Evolutionary conservation across 2,113 vertebrate genomes (phyloP).

Genomic region (Chaetorhynchus papuensis): DNA sequence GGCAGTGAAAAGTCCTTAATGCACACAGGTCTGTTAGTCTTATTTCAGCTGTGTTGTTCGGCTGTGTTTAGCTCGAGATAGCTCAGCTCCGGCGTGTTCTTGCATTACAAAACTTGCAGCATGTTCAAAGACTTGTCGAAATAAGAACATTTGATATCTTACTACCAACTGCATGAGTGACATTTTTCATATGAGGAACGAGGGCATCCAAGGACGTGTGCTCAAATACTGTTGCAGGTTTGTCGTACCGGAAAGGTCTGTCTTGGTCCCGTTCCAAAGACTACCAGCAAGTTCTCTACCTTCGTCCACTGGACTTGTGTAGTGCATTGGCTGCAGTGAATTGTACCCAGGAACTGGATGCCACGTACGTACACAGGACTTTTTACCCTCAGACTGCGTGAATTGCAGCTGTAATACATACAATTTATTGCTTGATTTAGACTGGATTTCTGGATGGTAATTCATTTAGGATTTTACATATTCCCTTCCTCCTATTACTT

Average conservation of each 20-base stretch:
- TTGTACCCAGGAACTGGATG: constrained; percentile 62
- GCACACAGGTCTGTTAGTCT: neutral
- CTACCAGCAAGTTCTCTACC: constrained; percentile 75
- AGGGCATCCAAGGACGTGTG: neutral
- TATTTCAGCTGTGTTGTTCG: neutral
- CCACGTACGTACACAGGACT: constrained; percentile 70
- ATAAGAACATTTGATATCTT: neutral
- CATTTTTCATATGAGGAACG: neutral
- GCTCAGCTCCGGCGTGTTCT: neutral
- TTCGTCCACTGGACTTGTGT: constrained; percentile 83
- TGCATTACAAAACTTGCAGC: neutral
- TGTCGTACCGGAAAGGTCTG: constrained; percentile 92
- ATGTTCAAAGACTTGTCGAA: neutral
- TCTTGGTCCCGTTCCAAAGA: constrained; percentile 79
- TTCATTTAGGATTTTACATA: neutral
- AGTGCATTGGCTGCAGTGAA: constrained; percentile 69
- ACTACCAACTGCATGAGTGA: neutral
- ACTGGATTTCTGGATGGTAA: neutral
- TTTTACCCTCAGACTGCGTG: neutral
- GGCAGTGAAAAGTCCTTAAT: neutral
- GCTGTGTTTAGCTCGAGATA: neutral
- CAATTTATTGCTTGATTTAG: neutral
- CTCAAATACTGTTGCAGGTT: constrained; percentile 73
- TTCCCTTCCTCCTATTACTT: neutral
- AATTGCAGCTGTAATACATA: neutral